Evolutionary conservation across 2,888 invertebrate genomes (phyloP).

Genomic region (Caradrina kadenii): DNA sequence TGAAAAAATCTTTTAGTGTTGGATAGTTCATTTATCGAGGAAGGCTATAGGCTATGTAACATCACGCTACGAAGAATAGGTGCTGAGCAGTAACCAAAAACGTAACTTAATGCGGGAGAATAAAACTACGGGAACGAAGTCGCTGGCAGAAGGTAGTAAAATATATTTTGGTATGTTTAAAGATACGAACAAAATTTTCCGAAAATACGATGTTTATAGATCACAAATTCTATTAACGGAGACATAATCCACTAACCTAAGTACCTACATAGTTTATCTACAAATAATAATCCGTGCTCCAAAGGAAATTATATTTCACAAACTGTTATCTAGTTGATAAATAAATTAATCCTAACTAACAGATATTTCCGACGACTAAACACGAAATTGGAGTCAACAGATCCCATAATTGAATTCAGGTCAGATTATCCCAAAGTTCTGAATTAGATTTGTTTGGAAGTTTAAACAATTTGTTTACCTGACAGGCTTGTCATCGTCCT

Average conservation of each 20-base stretch:
- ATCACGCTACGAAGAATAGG: no score
- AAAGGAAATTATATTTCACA: constrained; percentile 37
- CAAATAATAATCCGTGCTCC: constrained; percentile 2
- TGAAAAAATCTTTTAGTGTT: no score
- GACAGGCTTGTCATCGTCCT: constrained; percentile 80
- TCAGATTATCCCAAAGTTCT: constrained; percentile 5
- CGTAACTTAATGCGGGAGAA: no score
- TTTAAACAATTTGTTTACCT: constrained; percentile 68
- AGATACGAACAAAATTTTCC: no score
- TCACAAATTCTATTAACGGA: background rate
- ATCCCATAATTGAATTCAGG: constrained; percentile 15
- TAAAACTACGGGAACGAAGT: no score
- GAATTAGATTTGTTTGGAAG: constrained; percentile 21
- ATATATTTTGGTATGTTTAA: no score
- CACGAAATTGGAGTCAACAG: constrained; percentile 13
- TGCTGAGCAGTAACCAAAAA: no score
- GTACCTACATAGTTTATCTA: background rate
- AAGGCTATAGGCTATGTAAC: no score
- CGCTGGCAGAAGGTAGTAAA: no score
- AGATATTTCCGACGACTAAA: constrained; percentile 30
- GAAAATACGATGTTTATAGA: background rate
- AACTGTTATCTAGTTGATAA: constrained; percentile 22
- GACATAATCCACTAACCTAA: background rate
- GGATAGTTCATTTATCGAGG: no score
- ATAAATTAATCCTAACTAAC: constrained; percentile 33